Evolutionary conservation across 2,888 invertebrate genomes (phyloP).

Genomic region (Meiosimyza platycephala): DNA sequence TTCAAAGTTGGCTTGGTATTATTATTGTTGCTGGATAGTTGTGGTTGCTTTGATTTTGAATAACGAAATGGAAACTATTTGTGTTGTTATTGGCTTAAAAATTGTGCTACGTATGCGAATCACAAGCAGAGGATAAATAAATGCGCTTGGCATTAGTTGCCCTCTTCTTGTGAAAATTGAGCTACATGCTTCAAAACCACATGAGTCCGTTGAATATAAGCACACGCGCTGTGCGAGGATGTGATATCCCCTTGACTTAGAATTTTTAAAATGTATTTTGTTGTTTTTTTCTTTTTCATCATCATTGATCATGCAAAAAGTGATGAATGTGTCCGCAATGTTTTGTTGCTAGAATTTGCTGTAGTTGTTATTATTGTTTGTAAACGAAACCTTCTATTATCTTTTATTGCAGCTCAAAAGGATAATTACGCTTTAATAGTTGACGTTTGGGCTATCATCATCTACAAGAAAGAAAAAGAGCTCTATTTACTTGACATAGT

Average conservation of each 20-base stretch:
- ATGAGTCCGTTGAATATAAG: not conserved
- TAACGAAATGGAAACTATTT: constrained; percentile 23
- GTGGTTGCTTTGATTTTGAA: constrained; percentile 14
- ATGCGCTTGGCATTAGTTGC: not conserved
- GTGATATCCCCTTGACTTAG: not conserved
- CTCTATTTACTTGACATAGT: too few species aligned
- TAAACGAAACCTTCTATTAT: constrained; percentile 3
- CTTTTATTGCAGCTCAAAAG: constrained; percentile 15
- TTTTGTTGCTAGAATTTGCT: constrained; percentile 2
- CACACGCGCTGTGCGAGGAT: not conserved
- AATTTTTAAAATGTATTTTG: not conserved
- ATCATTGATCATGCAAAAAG: constrained; percentile 17
- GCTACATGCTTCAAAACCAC: not conserved
- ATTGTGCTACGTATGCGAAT: not conserved
- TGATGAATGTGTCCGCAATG: constrained; percentile 19
- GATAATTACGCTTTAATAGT: constrained; percentile 12
- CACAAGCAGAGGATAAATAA: not conserved
- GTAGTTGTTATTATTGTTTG: not conserved
- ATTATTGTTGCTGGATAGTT: not conserved
- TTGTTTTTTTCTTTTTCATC: not conserved
- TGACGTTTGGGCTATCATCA: constrained; percentile 4
- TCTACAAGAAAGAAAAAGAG: not conserved
- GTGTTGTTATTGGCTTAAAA: constrained; percentile 6
- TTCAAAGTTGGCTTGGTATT: not conserved
- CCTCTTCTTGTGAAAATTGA: not conserved